A percentile compares a stretch with the other conserved stretches of the same genome.
Conservation (phyloP, 2,113 vertebrate species). For the Symphodus melops region DNA sequence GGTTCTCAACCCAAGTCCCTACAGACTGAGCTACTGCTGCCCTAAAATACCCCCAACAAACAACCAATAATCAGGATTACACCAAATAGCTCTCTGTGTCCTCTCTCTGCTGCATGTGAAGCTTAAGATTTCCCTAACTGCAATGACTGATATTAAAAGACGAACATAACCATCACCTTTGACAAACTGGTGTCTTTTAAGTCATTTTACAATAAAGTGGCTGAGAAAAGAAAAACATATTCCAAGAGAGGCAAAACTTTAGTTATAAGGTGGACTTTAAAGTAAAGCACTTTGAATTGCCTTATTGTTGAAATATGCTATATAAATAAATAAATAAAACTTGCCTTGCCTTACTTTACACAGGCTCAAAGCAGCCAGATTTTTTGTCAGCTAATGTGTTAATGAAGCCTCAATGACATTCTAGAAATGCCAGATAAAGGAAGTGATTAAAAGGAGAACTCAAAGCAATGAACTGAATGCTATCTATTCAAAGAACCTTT, state of each 20-base stretch:
- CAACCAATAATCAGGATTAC: conserved; percentile 6
- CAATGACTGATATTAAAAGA: neutral
- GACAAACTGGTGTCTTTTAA: neutral
- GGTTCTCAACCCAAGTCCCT: too few species aligned
- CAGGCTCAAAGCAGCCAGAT: neutral
- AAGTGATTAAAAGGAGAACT: neutral
- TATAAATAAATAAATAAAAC: too few species aligned
- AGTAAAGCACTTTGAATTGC: too few species aligned
- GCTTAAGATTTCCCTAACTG: conserved; percentile 33
- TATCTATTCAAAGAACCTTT: conserved; percentile 10
- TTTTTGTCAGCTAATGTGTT: neutral
- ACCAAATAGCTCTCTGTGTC: conserved; percentile 5
- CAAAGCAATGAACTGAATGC: conserved; percentile 35
- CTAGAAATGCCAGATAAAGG: too few species aligned
- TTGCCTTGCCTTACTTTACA: too few species aligned
- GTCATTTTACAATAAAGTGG: too few species aligned
- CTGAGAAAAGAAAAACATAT: neutral
- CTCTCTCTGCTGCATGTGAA: conserved; percentile 13
- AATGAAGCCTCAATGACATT: neutral
- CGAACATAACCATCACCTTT: neutral
- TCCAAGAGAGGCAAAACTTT: neutral
- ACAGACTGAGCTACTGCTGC: too few species aligned
- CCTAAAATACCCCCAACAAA: neutral
- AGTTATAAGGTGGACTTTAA: too few species aligned
- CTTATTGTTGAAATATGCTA: too few species aligned